phyloP scores from a whole-genome alignment of 2,888 invertebrate species.

The Steinernema hermaphroditum region DNA sequence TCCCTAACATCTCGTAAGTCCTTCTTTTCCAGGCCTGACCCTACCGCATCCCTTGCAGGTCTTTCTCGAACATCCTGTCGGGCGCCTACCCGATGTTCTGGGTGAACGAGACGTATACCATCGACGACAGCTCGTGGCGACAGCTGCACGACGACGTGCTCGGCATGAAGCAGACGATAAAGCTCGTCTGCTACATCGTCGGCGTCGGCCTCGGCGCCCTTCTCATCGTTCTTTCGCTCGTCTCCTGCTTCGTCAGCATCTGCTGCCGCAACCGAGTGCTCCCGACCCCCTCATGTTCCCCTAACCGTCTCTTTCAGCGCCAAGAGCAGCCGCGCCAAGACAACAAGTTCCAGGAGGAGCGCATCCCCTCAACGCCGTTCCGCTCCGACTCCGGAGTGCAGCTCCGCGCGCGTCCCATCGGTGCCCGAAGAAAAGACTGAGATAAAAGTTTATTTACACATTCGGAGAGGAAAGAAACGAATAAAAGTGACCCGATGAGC shows the following conservation, averaged over 20 bases:
- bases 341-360: background rate
- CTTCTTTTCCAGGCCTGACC: background rate
- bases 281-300: background rate
- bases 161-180: slow-evolving; percentile 42
- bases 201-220: slow-evolving; percentile 32
- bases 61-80: slow-evolving; percentile 47
- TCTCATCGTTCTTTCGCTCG: slow-evolving; percentile 25
- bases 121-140: slow-evolving; percentile 47
- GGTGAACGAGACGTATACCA: slow-evolving; percentile 51
- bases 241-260: slow-evolving; percentile 22
- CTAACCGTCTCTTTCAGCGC: background rate
- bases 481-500: slow-evolving; percentile 22
- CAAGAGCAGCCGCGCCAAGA: background rate
- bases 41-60: slow-evolving; percentile 34
- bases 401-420: background rate
- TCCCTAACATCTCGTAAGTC: background rate
- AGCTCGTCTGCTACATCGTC: slow-evolving; percentile 27
- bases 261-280: slow-evolving; percentile 4
- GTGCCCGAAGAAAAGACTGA: background rate
- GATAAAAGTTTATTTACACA: slow-evolving; percentile 24
- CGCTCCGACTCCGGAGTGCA: background rate
- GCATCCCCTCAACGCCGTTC: background rate
- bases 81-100: slow-evolving; percentile 57
- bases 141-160: slow-evolving; percentile 46
- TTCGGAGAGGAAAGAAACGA: slow-evolving; percentile 12